These are phyloP conservation scores for Tachycineta bicolor DNA, from an alignment of 2,113 vertebrate genomes.

Conservation along the genomic window DNA sequence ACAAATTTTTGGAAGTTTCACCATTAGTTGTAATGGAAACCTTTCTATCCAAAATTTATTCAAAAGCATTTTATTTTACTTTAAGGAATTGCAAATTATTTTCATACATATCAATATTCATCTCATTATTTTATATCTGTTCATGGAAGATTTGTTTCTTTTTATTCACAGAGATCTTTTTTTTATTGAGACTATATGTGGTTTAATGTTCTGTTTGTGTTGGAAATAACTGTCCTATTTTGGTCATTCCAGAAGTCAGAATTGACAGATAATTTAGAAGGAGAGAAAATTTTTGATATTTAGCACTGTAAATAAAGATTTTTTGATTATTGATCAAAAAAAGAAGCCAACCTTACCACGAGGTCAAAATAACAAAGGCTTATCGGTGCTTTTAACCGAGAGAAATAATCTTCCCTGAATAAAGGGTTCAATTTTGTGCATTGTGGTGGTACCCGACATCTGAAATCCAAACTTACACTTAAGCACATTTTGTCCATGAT, in stretches of 20 bases:
- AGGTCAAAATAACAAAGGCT: too few relatives aligned
- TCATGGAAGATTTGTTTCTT: not conserved
- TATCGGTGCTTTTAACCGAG: too few relatives aligned
- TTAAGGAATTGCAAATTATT: not conserved
- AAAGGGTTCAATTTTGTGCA: too few relatives aligned
- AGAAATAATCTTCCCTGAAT: too few relatives aligned
- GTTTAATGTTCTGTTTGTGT: not conserved
- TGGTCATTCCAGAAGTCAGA: not conserved
- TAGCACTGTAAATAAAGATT: not conserved
- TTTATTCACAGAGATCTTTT: not conserved
- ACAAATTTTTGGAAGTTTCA: not conserved
- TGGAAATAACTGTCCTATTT: not conserved
- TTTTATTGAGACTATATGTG: not conserved
- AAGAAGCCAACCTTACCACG: too few relatives aligned
- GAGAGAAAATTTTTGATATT: not conserved
- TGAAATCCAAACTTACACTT: too few relatives aligned
- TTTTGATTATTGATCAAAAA: not conserved
- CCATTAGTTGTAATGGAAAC: not conserved
- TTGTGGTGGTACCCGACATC: too few relatives aligned
- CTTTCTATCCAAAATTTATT: not conserved
- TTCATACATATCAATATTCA: not conserved
- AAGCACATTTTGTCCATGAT: too few relatives aligned
- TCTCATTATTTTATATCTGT: not conserved
- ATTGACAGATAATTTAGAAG: not conserved
- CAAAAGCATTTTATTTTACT: not conserved